Conservation (phyloP, 1,140 invertebrate species). For the Cyrtorhinus lividipennis region DNA sequence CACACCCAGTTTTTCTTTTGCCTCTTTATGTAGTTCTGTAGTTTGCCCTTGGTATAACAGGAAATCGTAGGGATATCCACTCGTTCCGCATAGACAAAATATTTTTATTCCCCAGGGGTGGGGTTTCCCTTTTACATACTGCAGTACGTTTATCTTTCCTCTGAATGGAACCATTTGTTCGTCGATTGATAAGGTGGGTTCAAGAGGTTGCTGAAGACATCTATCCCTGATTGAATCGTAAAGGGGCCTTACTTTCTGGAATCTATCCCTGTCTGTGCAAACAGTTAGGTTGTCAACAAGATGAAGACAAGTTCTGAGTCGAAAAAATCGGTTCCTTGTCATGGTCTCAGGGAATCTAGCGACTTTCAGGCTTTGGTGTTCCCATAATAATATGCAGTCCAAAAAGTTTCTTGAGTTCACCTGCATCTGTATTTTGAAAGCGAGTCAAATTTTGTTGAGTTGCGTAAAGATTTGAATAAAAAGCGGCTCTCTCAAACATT, state of each 20-base stretch:
- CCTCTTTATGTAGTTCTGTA: slow-evolving; percentile 20
- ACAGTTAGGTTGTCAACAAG: not conserved
- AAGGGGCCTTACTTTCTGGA: not conserved
- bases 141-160: slow-evolving; percentile 22
- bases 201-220: slow-evolving; percentile 14
- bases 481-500: not conserved
- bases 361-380: not conserved
- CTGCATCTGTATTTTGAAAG: not conserved
- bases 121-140: slow-evolving; percentile 23
- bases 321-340: not conserved
- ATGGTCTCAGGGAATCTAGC: not conserved
- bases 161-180: slow-evolving; percentile 28
- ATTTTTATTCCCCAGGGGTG: slow-evolving; percentile 21
- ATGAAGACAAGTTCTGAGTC: not conserved
- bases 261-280: not conserved
- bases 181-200: slow-evolving; percentile 18
- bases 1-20: slow-evolving; percentile 12
- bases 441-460: not conserved
- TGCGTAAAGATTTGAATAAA: not conserved
- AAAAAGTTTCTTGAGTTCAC: not conserved
- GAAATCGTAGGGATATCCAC: slow-evolving; percentile 26
- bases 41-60: slow-evolving; percentile 25
- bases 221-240: slow-evolving; percentile 1
- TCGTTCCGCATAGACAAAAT: slow-evolving; percentile 24
- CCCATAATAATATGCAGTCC: not conserved